These are phyloP conservation scores for Coregonus suidteri DNA, from an alignment of 2,797 vertebrate species.

Conservation along the genomic window DNA sequence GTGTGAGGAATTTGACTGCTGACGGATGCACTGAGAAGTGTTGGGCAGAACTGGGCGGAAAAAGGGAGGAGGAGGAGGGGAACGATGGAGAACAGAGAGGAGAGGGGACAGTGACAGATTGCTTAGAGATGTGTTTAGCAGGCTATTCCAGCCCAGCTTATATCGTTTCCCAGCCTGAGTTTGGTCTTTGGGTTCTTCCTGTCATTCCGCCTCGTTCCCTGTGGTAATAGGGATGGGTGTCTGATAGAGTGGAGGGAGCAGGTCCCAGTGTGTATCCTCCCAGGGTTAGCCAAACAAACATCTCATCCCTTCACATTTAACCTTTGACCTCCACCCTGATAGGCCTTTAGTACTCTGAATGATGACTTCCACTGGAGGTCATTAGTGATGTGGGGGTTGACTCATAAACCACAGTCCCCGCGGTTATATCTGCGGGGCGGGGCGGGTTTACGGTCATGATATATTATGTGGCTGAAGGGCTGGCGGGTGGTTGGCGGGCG, in stretches of 20 bases:
- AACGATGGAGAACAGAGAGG: background rate
- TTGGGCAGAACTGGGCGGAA: background rate
- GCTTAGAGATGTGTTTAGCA: constrained; percentile 34
- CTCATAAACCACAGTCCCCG: background rate
- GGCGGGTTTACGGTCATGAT: too few relatives aligned
- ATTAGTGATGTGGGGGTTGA: background rate
- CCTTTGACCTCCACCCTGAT: background rate
- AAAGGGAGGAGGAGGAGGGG: background rate
- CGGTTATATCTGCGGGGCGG: too few relatives aligned
- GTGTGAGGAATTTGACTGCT: constrained; percentile 30
- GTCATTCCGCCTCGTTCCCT: background rate
- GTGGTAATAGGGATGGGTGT: constrained; percentile 1
- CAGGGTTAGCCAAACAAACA: background rate
- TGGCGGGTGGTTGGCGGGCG: too few relatives aligned
- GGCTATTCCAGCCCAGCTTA: background rate
- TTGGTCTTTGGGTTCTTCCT: background rate
- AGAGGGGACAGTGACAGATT: constrained; percentile 19
- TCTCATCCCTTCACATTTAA: background rate
- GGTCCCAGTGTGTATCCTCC: background rate
- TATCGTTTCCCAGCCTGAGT: background rate
- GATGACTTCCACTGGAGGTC: background rate
- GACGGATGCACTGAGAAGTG: constrained; percentile 9
- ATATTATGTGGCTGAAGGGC: too few relatives aligned
- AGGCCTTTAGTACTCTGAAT: background rate
- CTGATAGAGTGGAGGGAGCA: background rate